Evolutionary conservation across 1,140 invertebrate genomes (phyloP).

Genomic region (Druon quercuslanigerum): DNA sequence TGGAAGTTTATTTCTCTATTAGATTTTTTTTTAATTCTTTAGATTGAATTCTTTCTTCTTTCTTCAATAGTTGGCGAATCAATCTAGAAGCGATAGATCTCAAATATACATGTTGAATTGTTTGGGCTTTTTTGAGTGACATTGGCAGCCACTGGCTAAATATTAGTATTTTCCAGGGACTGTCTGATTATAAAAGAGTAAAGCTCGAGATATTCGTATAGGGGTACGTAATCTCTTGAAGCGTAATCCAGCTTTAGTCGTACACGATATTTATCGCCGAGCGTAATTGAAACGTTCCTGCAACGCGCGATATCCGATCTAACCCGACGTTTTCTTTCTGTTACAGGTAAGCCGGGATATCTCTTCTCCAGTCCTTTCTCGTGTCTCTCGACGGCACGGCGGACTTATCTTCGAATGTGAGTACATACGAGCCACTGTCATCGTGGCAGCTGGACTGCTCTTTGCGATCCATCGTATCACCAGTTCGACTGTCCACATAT

Average conservation of each 20-base stretch:
- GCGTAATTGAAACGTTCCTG: constrained; percentile 67
- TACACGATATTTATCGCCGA: constrained; percentile 61
- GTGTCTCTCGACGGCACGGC: constrained; percentile 46
- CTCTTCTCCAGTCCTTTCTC: constrained; percentile 47
- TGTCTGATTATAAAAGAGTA: constrained; percentile 37
- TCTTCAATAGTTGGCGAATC: too few species aligned
- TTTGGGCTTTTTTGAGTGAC: not conserved
- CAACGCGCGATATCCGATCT: constrained; percentile 56
- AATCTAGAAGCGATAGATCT: not conserved
- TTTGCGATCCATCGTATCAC: constrained; percentile 42
- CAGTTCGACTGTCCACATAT: constrained; percentile 11
- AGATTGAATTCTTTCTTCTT: too few species aligned
- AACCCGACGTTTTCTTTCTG: constrained; percentile 62
- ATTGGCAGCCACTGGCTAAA: constrained; percentile 14
- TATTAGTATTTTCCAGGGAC: not conserved
- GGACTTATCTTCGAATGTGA: constrained; percentile 55
- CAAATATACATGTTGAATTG: not conserved
- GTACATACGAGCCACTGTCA: constrained; percentile 49
- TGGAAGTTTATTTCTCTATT: too few species aligned
- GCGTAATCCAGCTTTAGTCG: constrained; percentile 51
- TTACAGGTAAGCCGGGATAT: constrained; percentile 65
- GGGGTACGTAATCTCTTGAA: constrained; percentile 39
- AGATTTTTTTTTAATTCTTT: too few species aligned
- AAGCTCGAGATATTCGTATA: constrained; percentile 44
- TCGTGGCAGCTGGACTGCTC: constrained; percentile 48